Evolutionary conservation across 2,113 vertebrate species (phyloP), one percentile per base, ranked within the genome.

Genomic region (Phylloscopus trochilus): DNA sequence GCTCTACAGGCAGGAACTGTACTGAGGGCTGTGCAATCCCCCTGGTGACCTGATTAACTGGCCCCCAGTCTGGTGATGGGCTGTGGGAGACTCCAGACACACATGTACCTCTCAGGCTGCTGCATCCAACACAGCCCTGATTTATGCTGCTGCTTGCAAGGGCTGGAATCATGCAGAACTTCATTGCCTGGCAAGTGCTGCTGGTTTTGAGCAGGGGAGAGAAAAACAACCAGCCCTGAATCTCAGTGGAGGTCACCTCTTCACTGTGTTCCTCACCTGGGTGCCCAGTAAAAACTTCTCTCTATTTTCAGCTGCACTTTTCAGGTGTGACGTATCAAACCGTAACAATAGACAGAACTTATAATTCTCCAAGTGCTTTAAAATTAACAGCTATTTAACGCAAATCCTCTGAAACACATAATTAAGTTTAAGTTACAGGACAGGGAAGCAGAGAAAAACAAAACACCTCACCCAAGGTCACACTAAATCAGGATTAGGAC

Each of bases 401-500:
- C 11, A 60, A 84, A 75, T 41, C 26, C 31, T 82, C 60, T 79
- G 49, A 89, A 91, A 91, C 16, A 72, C n/a, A 2, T 63, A 62
- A 93, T 30, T 80, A 74, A 62, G 30, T 81, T 60, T 44, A 56
- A 28, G 44, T 56, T 76, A 62, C 15, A 30, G 58, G 52, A 58
- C 27, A 60, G 60, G 63, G 43, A 80, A 59, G 56, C 31, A 58
- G 26, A 62, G 18, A 79, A 59, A 51, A 74, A 21, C 39, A 4
- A 77, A 92, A 85, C 30, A 30, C 44, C 47, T 90, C 79, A 84
- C 15, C 67, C 78, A 83, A 94, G 67, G 92, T 90, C 91, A 88
- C 26, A 10, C 10, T 15, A 56, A 79, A 15, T 35, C 70, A 94
- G 82, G 84, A 70, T 74, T 23, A 93, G 82, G 87, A 55, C 17